phyloP scores from a whole-genome alignment of 2,797 vertebrate genomes.

The Periophthalmus magnuspinnatus region DNA sequence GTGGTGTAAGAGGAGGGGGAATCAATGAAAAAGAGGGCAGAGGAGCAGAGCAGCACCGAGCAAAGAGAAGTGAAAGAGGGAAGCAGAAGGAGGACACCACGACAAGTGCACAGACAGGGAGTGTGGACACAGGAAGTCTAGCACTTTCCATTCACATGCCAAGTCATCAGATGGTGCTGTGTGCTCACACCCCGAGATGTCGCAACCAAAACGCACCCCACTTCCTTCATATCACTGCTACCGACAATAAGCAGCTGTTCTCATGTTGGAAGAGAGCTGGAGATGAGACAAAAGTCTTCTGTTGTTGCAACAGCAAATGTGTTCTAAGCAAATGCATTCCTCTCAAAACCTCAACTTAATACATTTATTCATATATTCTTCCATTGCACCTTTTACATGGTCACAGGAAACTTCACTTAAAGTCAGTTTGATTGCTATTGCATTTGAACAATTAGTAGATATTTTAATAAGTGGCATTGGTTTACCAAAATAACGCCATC shows the following conservation, averaged over 20 bases:
- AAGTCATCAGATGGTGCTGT: slow-evolving; percentile 72
- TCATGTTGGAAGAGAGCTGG: slow-evolving; percentile 62
- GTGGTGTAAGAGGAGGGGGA: slow-evolving; percentile 49
- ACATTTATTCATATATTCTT: slow-evolving; percentile 5
- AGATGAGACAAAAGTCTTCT: slow-evolving; percentile 66
- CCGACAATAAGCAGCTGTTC: slow-evolving; percentile 75
- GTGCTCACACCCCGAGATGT: slow-evolving; percentile 71
- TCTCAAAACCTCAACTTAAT: slow-evolving; percentile 27
- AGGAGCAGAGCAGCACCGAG: slow-evolving; percentile 53
- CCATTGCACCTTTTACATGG: slow-evolving; percentile 30
- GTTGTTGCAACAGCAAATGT: slow-evolving; percentile 44
- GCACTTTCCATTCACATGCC: slow-evolving; percentile 64
- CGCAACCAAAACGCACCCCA: slow-evolving; percentile 63
- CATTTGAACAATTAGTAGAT: slow-evolving; percentile 18
- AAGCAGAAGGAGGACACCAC: slow-evolving; percentile 59
- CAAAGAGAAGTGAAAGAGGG: slow-evolving; percentile 64
- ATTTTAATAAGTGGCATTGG: slow-evolving; percentile 34
- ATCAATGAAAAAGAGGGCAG: slow-evolving; percentile 55
- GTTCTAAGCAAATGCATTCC: slow-evolving; percentile 44
- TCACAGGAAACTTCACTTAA: slow-evolving; percentile 12
- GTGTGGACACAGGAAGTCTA: slow-evolving; percentile 70
- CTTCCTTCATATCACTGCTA: slow-evolving; percentile 67
- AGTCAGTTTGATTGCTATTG: slow-evolving; percentile 46
- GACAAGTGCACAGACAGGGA: slow-evolving; percentile 34
- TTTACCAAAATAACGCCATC: slow-evolving; percentile 53